These are phyloP conservation scores for Serinus canaria DNA, from an alignment of 2,113 vertebrate species.

Conservation along the genomic window DNA sequence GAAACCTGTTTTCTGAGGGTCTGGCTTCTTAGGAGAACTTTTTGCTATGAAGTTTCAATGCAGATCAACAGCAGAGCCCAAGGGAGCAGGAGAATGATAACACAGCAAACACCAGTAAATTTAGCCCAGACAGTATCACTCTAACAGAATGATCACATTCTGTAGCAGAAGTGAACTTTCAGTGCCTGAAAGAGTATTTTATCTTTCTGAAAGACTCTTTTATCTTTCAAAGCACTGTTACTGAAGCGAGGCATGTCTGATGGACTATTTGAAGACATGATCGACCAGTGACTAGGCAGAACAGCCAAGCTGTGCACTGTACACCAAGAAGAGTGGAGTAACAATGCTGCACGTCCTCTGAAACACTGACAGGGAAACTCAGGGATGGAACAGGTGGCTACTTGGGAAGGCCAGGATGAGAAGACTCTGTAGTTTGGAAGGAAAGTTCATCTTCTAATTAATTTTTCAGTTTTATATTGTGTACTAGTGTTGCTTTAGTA, in stretches of 20 bases:
- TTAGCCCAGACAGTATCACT: not conserved
- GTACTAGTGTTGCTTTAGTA: not conserved
- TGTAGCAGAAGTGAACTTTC: not conserved
- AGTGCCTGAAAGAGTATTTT: not conserved
- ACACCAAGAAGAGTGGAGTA: not conserved
- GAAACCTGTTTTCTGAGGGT: not conserved
- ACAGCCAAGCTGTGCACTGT: not conserved
- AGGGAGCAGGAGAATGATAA: not conserved
- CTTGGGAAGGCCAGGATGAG: not conserved
- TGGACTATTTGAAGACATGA: not conserved
- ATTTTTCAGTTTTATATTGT: not conserved
- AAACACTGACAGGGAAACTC: not conserved
- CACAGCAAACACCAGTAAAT: not conserved
- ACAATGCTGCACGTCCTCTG: not conserved
- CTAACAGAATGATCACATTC: not conserved
- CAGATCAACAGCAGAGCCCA: not conserved
- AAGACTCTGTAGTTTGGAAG: not conserved
- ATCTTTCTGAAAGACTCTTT: not conserved
- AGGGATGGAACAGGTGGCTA: not conserved
- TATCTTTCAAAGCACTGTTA: not conserved
- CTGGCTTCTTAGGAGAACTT: not conserved
- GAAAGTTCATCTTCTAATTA: not conserved
- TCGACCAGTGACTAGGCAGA: not conserved
- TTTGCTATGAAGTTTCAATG: not conserved
- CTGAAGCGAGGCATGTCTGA: not conserved